Evolutionary conservation across 2,888 invertebrate genomes (phyloP).

Genomic region (Epinotia demarniana): DNA sequence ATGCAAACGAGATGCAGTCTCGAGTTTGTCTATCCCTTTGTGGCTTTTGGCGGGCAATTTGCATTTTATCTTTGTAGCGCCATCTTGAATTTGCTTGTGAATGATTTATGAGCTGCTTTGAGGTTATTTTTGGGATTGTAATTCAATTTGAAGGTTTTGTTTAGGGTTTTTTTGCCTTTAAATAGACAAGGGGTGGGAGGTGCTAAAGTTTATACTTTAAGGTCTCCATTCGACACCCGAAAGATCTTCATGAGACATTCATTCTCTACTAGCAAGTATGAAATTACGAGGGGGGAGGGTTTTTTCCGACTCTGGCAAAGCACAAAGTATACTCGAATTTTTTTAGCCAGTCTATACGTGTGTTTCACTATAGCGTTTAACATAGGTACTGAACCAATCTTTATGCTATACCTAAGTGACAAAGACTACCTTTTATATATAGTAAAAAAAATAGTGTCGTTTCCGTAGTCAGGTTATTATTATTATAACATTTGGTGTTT

Average conservation of each 20-base stretch:
- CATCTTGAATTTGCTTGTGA: conserved; percentile 40
- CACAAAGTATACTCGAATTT: too few species aligned
- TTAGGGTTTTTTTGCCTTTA: conserved; percentile 13
- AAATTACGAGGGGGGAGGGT: too few species aligned
- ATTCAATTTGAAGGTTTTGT: conserved; percentile 27
- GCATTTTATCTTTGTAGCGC: conserved; percentile 42
- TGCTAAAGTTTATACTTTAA: conserved; percentile 16
- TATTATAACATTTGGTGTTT: too few species aligned
- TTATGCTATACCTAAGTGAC: too few species aligned
- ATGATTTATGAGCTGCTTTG: conserved; percentile 39
- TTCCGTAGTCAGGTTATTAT: too few species aligned
- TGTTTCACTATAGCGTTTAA: too few species aligned
- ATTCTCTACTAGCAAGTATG: background rate
- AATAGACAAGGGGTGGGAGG: conserved; percentile 18
- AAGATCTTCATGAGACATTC: background rate
- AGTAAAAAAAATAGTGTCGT: too few species aligned
- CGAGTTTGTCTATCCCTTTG: conserved; percentile 57
- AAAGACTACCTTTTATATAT: too few species aligned
- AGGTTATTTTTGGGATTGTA: conserved; percentile 22
- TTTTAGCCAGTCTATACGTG: too few species aligned
- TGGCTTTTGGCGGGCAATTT: conserved; percentile 48
- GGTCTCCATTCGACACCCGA: background rate
- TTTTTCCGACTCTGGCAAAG: too few species aligned
- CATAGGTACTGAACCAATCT: too few species aligned
- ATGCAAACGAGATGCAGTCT: conserved; percentile 52